Evolutionary conservation across 92 coral and sea anemone species (phyloP), one percentile per base, ranked within the genome.

Genomic region (Blastomussa wellsi): DNA sequence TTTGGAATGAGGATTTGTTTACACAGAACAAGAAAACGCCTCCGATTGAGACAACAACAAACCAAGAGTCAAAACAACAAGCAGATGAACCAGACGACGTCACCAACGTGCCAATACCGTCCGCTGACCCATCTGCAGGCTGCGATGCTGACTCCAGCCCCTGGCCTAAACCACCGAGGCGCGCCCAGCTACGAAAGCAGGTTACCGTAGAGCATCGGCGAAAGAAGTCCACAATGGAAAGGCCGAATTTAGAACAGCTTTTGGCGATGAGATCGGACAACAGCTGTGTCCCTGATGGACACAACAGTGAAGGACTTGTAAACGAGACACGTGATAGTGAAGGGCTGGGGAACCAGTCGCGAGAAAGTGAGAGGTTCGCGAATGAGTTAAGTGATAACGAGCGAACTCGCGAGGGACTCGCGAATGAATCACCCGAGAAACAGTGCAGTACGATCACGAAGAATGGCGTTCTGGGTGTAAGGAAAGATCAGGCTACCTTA

Each of bases 1-100:
- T 59, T 57, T 74, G 74, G 80, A 83, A 83, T 75, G 87, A 75
- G 33, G 59, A 42, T 74, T 83, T 83, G 74, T 83, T 83, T 83
- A 47, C 74, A 74, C 87, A 83, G 26, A 33, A n/a, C n/a, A n/a
- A 39, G 32, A 36, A 82, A 36, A 47, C 78, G 69, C 38, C 69
- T 38, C 41, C 69, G 16, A 53, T 48, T 12, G 78, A 53, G 20
- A 47, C 70, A 57, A 59, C 31, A 10, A 74, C 62, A 39, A 60
- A 59, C 44, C 64, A 83, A 12, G 70, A 47, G 65, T 66, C 75
- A 16, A 60, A 75, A 32, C 74, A 62, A 75, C 47, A 10, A 7
- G 44, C 75, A 13, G 13, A 11, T 10, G 75, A 35, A 4, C 48
- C 26, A 13, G 80, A 60, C 11, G 49, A 28, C 49, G 74, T 13